phyloP scores from a whole-genome alignment of 2,888 invertebrate species.

The Drosophila neonasuta region DNA sequence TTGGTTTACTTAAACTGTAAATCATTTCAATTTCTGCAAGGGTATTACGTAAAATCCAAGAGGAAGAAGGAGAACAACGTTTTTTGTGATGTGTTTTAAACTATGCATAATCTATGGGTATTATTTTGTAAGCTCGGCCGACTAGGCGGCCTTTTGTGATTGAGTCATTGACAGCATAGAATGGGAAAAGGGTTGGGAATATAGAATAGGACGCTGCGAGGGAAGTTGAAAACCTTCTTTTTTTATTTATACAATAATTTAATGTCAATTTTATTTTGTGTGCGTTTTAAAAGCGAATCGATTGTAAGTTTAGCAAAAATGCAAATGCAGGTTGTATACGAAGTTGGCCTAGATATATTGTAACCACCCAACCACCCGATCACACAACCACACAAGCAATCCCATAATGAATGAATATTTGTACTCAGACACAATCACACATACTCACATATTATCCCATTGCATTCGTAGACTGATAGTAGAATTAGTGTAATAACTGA shows the following conservation, averaged over 20 bases:
- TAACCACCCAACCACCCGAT: constrained; percentile 4
- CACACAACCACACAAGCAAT: constrained; percentile 15
- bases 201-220: neutral
- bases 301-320: constrained; percentile 35
- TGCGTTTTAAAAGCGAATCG: constrained; percentile 6
- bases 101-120: constrained; percentile 68
- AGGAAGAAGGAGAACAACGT: constrained; percentile 24
- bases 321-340: constrained; percentile 56
- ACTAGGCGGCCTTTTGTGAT: constrained; percentile 66
- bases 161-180: constrained; percentile 44
- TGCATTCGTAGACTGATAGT: constrained; percentile 80
- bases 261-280: neutral
- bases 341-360: constrained; percentile 51
- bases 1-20: neutral
- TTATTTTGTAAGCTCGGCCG: constrained; percentile 65
- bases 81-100: constrained; percentile 65
- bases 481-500: constrained; percentile 68
- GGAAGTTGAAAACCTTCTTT: constrained; percentile 4
- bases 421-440: constrained; percentile 20
- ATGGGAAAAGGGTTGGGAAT: neutral
- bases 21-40: neutral
- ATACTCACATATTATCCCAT: constrained; percentile 49
- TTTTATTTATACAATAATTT: constrained; percentile 23
- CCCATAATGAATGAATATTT: constrained; percentile 8
- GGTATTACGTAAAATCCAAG: neutral